Base-by-base conservation (phyloP, 1,140 invertebrate genomes). In the Halesus radiatus region DNA sequence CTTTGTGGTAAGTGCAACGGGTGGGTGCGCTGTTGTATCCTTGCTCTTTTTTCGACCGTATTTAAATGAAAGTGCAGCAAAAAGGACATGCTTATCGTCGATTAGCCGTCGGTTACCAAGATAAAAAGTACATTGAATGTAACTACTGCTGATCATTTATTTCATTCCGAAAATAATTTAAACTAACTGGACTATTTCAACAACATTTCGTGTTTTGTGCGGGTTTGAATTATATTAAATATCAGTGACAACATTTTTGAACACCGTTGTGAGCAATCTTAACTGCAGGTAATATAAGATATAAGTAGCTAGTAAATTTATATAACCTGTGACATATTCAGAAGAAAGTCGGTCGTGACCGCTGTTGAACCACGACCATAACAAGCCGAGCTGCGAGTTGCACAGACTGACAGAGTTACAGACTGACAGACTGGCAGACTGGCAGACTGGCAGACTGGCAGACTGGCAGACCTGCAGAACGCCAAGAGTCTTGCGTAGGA, bases 261-360 rank as follows among this genome's bases (percentile, higher is more conserved):
- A 37, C 32, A 37, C 7, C 32, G 32, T 37, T 37, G 32, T 37
- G 7, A 7, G 32, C 32, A 37, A 37, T 37, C 32, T 37, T 37
- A 37, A 37, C 32, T 37, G 37, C 37, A 45, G 37, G 10, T 45
- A 45, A 7, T 45, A n/a, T n/a, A n/a, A n/a, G 10, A 13, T 7
- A 45, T 13, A 13, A 10, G 37, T 32, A 10, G n/a, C 62, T 32
- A n/a, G 8, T 45, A 45, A 32, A 32, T n/a, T 13, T 16, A 6
- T 66, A 66, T 26, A 26, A 26, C 23, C 62, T 26, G 62, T 26
- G 62, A 66, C 29, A 66, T 66, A 29, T 66, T 32, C 26, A 26
- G n/a, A 66, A 66, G 62, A 66, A 66, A 66, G 62, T 66, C 62
- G 62, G 62, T 66, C 62, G 62, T 66, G 62, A 66, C 62, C 62